Evolutionary conservation across 1,140 invertebrate genomes (phyloP).

Genomic region (Acromyrmex heyeri): DNA sequence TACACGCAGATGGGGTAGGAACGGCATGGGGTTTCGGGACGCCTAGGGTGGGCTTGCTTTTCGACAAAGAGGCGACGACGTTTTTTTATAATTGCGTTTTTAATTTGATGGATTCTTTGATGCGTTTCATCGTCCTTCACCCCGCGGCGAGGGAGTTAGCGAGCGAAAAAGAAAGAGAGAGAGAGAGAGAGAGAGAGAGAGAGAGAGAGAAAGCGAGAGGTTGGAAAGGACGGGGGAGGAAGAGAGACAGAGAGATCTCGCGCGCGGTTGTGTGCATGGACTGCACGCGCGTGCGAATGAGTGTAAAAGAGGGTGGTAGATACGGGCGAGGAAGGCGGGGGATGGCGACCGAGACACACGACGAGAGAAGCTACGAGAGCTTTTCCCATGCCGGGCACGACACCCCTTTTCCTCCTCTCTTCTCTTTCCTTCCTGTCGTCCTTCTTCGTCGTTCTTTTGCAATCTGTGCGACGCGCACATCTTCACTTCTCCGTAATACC

Average conservation of each 20-base stretch:
- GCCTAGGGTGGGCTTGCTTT: constrained; percentile 75
- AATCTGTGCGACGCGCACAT: constrained; percentile 68
- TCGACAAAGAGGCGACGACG: constrained; percentile 81
- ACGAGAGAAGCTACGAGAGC: constrained; percentile 65
- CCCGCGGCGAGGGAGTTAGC: constrained; percentile 58
- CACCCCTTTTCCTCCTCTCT: constrained; percentile 29
- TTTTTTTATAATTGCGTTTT: constrained; percentile 86
- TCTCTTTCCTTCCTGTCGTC: background rate
- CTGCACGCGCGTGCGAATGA: constrained; percentile 43
- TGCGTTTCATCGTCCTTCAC: constrained; percentile 75
- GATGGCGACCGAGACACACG: constrained; percentile 57
- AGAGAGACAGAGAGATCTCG: constrained; percentile 23
- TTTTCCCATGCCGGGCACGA: constrained; percentile 67
- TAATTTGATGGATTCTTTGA: constrained; percentile 85
- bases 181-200: background rate
- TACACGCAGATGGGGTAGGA: constrained; percentile 31
- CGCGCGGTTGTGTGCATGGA: constrained; percentile 40
- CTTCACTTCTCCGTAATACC: constrained; percentile 60
- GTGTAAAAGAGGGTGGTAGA: constrained; percentile 47
- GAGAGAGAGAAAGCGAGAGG: background rate
- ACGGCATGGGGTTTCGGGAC: constrained; percentile 15
- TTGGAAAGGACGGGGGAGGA: constrained; percentile 4
- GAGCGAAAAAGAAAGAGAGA: constrained; percentile 51
- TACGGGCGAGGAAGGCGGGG: constrained; percentile 35
- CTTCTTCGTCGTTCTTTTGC: constrained; percentile 54